A percentile compares a stretch with the other conserved stretches of the same genome.
These are phyloP conservation scores for Oscheius onirici DNA, from an alignment of 2,888 invertebrate genomes.

Conservation along the genomic window DNA sequence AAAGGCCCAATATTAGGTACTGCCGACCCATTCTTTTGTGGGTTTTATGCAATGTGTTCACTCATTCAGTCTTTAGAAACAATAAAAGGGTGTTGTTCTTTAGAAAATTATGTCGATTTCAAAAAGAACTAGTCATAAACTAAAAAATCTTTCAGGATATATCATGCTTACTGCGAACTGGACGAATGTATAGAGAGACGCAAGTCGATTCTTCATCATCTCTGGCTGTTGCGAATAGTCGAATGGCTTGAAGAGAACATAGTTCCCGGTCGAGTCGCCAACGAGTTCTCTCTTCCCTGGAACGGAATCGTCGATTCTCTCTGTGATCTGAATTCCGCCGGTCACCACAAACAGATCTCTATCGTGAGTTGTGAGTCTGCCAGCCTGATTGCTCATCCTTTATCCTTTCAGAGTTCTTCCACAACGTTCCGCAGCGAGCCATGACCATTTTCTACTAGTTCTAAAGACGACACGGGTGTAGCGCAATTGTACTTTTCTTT, in stretches of 20 bases:
- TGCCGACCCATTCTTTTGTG: too few species aligned
- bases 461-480: background rate
- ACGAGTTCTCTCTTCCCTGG: conserved; percentile 3
- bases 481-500: background rate
- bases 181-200: conserved; percentile 55
- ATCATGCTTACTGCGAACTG: conserved; percentile 59
- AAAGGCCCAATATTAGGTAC: too few species aligned
- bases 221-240: conserved; percentile 49
- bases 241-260: conserved; percentile 60
- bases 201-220: conserved; percentile 44
- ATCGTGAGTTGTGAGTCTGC: conserved; percentile 47
- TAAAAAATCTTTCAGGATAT: conserved; percentile 41
- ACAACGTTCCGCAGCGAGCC: conserved; percentile 46
- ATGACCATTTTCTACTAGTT: conserved; percentile 7
- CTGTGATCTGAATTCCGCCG: conserved; percentile 14
- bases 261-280: conserved; percentile 47
- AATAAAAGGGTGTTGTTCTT: too few species aligned
- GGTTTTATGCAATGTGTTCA: too few species aligned
- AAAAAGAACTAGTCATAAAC: background rate
- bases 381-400: background rate
- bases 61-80: too few species aligned
- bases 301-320: background rate
- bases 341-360: conserved; percentile 57
- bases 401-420: conserved; percentile 49
- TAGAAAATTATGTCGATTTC: too few species aligned